Evolutionary conservation across 2,888 invertebrate species (phyloP), one percentile per base, ranked within the genome.

Genomic region (Linyphia triangularis): DNA sequence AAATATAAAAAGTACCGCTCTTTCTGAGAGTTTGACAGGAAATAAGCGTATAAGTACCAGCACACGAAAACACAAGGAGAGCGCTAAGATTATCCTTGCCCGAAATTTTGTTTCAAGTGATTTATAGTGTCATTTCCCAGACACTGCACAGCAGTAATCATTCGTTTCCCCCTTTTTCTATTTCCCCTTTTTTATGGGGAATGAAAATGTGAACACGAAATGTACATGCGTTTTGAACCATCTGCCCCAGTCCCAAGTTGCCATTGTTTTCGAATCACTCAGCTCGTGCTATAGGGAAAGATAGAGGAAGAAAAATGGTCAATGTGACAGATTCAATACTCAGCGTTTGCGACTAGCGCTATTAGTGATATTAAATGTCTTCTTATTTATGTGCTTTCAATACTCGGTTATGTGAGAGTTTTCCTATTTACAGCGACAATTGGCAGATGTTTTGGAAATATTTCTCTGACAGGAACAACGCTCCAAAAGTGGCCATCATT

Each of bases 51-150:
- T 84, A 84, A 84, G 84, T 84, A 84, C 67, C 75, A 84, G 40
- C n/a, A 57, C 84, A 84, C 73, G 83, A 73, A 83, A 73, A 83
- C 61, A 69, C 65, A 67, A 59, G 57, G 67, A 72, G 51, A 73
- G 70, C 70, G 69, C 59, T 70, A 86, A 86, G 72, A 86, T 86
- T 86, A 79, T 79, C 85, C 63, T 22, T 70, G 70, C 78, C 37
- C 43, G 85, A 72, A 86, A 86, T 86, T 79, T 79, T 79, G 79
- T 43, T 79, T 72, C 63, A 63, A 72, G 79, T 79, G 79, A 86
- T 86, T 86, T 86, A 86, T 86, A 65, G 73, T 72, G 79, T 78
- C 79, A 79, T 86, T 79, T 86, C 85, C 65, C 79, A 72, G 79
- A 72, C 57, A 75, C 37, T 57, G 75, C 84, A 75, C 75, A 67